Conservation (phyloP, 2,888 invertebrate species). For the Lasioglossum lativentre region DNA sequence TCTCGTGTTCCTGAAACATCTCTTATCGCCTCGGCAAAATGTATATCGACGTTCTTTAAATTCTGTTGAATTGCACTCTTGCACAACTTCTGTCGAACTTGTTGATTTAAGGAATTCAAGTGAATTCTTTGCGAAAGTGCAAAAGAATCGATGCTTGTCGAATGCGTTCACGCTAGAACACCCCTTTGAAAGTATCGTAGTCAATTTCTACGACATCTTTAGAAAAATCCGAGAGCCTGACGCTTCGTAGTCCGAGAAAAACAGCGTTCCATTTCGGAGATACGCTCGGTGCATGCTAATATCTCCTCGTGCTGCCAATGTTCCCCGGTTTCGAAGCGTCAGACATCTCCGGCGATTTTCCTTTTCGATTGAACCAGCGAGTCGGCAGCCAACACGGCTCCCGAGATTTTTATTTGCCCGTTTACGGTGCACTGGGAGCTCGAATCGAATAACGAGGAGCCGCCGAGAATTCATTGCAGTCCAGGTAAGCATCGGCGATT, state of each 20-base stretch:
- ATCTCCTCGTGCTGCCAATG: not conserved
- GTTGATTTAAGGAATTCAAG: not conserved
- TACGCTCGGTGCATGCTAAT: not conserved
- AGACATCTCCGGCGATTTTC: conserved; percentile 2
- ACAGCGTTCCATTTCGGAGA: not conserved
- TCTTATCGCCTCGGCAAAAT: not conserved
- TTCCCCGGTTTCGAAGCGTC: not conserved
- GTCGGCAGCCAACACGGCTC: not conserved
- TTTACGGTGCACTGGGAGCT: not conserved
- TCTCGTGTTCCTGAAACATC: not conserved
- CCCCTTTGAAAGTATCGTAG: not conserved
- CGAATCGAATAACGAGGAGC: conserved; percentile 14
- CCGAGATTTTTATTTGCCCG: not conserved
- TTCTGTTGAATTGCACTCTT: no score
- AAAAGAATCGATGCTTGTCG: no score
- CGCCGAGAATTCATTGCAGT: conserved; percentile 5
- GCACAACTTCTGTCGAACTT: no score
- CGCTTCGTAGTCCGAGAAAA: not conserved
- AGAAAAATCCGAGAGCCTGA: not conserved
- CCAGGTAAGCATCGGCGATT: conserved; percentile 36
- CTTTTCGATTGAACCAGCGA: no score
- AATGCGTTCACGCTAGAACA: no score
- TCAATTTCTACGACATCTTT: not conserved
- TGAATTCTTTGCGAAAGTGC: not conserved
- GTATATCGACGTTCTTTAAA: not conserved